Evolutionary conservation across 2,888 invertebrate species (phyloP).

Genomic region (Sarcophaga subvicina): DNA sequence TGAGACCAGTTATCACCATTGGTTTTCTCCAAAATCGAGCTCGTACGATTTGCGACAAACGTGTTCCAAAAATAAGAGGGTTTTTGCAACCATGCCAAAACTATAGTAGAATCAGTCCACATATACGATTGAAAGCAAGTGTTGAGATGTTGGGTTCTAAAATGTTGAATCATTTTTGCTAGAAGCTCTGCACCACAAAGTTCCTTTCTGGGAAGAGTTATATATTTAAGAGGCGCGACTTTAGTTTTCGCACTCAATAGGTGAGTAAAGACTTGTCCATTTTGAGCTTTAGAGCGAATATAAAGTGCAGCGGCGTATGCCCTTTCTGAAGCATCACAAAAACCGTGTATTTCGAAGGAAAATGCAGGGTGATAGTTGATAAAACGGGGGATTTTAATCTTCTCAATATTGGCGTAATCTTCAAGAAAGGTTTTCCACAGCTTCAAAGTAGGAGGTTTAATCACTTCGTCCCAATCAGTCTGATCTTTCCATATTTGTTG

Average conservation of each 20-base stretch:
- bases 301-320: conserved; percentile 18
- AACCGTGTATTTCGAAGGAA: conserved; percentile 37
- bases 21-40: conserved; percentile 37
- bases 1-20: too few species aligned
- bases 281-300: conserved; percentile 17
- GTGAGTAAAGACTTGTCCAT: conserved; percentile 21
- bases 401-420: neutral
- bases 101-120: neutral
- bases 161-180: neutral
- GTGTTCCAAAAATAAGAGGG: conserved; percentile 39
- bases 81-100: conserved; percentile 40
- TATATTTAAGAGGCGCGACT: conserved; percentile 27
- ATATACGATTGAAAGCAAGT: neutral
- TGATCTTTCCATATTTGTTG: conserved; percentile 7
- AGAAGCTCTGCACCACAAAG: conserved; percentile 9
- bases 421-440: conserved; percentile 13
- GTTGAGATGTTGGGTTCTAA: neutral
- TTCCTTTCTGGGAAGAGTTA: neutral
- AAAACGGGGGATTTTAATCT: neutral
- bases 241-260: conserved; percentile 45
- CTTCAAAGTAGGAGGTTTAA: neutral
- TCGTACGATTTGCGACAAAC: conserved; percentile 53
- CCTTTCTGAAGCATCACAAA: conserved; percentile 47
- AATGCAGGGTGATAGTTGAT: neutral
- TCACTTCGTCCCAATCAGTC: neutral